Percentiles rank a stretch among this genome's conserved stretches.
Evolutionary conservation across 2,888 invertebrate species (phyloP).

Genomic region (Drosophila peninsularis): DNA sequence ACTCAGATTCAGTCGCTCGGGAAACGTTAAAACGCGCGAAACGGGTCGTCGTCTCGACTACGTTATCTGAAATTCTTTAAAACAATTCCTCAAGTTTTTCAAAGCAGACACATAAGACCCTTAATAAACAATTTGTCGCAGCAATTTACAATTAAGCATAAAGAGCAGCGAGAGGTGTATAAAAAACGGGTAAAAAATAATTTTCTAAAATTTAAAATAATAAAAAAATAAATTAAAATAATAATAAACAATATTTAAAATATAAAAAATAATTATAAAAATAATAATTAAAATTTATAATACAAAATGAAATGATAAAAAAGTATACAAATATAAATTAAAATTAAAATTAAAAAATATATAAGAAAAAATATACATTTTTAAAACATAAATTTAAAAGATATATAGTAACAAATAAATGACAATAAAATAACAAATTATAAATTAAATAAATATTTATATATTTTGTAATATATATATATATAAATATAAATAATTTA

Average conservation of each 20-base stretch:
- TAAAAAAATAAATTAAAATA: neutral
- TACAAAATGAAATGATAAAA: too few relatives aligned
- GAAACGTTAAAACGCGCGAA: conserved; percentile 63
- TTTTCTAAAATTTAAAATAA: neutral
- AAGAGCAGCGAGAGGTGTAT: conserved; percentile 18
- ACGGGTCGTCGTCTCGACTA: conserved; percentile 38
- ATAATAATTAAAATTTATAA: neutral
- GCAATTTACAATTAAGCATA: neutral
- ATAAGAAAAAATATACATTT: too few relatives aligned
- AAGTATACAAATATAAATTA: too few relatives aligned
- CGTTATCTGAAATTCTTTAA: conserved; percentile 42
- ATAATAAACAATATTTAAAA: too few relatives aligned
- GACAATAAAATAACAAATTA: too few relatives aligned
- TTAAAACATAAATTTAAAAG: too few relatives aligned
- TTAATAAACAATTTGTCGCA: conserved; percentile 15
- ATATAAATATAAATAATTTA: too few relatives aligned
- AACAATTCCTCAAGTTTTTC: conserved; percentile 8
- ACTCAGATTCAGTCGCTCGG: conserved; percentile 64
- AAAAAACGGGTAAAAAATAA: conserved; percentile 9
- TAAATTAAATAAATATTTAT: too few relatives aligned
- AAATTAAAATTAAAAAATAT: neutral
- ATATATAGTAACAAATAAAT: too few relatives aligned
- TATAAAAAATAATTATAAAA: too few relatives aligned
- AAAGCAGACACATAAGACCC: conserved; percentile 3
- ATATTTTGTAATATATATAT: too few relatives aligned